A percentile compares a stretch with the other conserved stretches of the same genome.
Evolutionary conservation across 2,888 invertebrate genomes (phyloP).

Genomic region (Gymnocheta viridis): DNA sequence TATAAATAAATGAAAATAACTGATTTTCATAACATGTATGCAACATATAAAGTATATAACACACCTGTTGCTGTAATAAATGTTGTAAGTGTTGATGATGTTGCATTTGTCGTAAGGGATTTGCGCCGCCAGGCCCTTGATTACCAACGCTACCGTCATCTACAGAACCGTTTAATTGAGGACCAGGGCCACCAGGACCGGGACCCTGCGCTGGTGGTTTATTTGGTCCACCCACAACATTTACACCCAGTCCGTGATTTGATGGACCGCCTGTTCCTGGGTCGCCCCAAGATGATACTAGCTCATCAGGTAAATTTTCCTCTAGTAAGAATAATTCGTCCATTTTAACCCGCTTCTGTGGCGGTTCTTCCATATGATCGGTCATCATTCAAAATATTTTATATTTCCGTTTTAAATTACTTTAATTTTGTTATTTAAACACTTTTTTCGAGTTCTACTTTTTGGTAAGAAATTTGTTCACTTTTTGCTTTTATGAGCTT

Average conservation of each 20-base stretch:
- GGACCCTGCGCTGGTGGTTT: constrained; percentile 93
- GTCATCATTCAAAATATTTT: constrained; percentile 86
- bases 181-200: constrained; percentile 86
- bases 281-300: constrained; percentile 91
- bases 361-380: constrained; percentile 98
- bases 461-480: constrained; percentile 29
- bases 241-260: constrained; percentile 86
- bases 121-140: constrained; percentile 82
- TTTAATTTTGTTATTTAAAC: constrained; percentile 7
- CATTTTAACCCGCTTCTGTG: constrained; percentile 97
- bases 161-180: constrained; percentile 85
- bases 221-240: constrained; percentile 85
- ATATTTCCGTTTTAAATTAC: constrained; percentile 36
- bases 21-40: no score
- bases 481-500: constrained; percentile 38
- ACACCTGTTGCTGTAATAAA: constrained; percentile 85
- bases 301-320: constrained; percentile 95
- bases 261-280: constrained; percentile 81
- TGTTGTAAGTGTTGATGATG: constrained; percentile 85
- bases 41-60: neutral
- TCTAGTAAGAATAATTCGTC: constrained; percentile 91
- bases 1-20: no score
- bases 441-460: constrained; percentile 20
- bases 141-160: constrained; percentile 83
- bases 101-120: constrained; percentile 82